Percentiles rank a stretch among this genome's conserved stretches.
phyloP scores from a whole-genome alignment of 2,888 invertebrate species.

The Agriopis aurantiaria region DNA sequence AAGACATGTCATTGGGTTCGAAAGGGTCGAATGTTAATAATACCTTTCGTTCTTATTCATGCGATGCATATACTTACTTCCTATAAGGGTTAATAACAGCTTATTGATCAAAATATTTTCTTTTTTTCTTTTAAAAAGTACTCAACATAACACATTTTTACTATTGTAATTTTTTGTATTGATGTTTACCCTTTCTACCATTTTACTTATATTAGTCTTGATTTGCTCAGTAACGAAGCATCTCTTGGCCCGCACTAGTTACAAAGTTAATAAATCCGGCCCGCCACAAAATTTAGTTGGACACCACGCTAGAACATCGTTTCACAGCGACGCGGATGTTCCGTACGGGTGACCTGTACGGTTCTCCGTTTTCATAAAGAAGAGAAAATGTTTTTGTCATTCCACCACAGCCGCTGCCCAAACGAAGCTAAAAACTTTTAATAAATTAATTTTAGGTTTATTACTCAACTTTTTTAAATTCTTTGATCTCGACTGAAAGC shows the following conservation, averaged over 20 bases:
- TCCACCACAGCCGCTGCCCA: slow-evolving; percentile 17
- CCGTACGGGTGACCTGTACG: no score
- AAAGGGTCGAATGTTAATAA: slow-evolving; percentile 54
- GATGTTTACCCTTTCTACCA: no score
- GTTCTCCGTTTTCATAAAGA: no score
- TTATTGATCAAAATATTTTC: background rate
- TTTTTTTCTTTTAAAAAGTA: background rate
- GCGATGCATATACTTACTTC: slow-evolving; percentile 36
- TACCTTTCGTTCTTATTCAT: slow-evolving; percentile 51
- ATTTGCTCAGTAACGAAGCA: no score
- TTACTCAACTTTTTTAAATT: slow-evolving; percentile 38
- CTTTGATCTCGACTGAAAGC: slow-evolving; percentile 45
- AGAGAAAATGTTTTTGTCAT: slow-evolving; percentile 46
- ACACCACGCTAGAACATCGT: no score
- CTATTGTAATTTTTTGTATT: no score
- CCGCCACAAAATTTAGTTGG: no score
- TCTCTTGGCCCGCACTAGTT: no score
- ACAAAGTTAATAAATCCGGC: no score
- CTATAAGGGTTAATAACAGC: slow-evolving; percentile 18
- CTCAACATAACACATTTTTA: no score
- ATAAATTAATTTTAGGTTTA: slow-evolving; percentile 34
- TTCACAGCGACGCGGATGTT: no score
- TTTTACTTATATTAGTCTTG: no score
- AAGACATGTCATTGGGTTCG: slow-evolving; percentile 51
- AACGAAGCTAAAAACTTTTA: slow-evolving; percentile 26